Conservation (phyloP, 2,888 invertebrate genomes). For the Panopea generosa region DNA sequence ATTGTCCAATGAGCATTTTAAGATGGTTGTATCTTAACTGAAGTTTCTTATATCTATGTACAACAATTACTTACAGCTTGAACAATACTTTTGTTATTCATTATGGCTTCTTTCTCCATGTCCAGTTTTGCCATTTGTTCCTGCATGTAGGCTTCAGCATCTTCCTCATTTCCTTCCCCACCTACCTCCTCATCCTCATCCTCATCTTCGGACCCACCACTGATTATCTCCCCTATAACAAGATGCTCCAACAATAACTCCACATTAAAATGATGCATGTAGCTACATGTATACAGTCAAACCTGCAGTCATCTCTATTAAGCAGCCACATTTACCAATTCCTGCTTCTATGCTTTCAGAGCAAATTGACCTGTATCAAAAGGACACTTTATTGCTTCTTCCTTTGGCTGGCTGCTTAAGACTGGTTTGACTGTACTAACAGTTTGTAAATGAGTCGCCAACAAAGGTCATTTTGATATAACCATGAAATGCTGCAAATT, state of each 20-base stretch:
- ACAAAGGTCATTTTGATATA: too few relatives aligned
- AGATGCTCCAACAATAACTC: slow-evolving; percentile 4
- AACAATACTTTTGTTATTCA: slow-evolving; percentile 79
- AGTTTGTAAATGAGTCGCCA: too few relatives aligned
- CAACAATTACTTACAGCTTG: slow-evolving; percentile 62
- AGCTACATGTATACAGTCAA: not conserved
- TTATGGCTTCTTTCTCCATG: slow-evolving; percentile 85
- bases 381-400: too few relatives aligned
- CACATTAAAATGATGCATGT: not conserved
- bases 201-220: slow-evolving; percentile 74
- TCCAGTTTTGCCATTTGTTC: slow-evolving; percentile 85
- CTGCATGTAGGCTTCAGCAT: slow-evolving; percentile 85
- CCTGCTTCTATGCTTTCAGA: too few relatives aligned
- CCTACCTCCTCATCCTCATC: slow-evolving; percentile 85
- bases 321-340: too few relatives aligned
- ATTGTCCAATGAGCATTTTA: too few relatives aligned
- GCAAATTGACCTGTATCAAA: too few relatives aligned
- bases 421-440: too few relatives aligned
- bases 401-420: too few relatives aligned
- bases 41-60: too few relatives aligned
- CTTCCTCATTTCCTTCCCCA: slow-evolving; percentile 83
- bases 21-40: too few relatives aligned
- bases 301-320: not conserved
- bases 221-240: slow-evolving; percentile 76
- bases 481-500: too few relatives aligned